Evolutionary conservation across 2,888 invertebrate species (phyloP).

Genomic region (Troilus luridus): DNA sequence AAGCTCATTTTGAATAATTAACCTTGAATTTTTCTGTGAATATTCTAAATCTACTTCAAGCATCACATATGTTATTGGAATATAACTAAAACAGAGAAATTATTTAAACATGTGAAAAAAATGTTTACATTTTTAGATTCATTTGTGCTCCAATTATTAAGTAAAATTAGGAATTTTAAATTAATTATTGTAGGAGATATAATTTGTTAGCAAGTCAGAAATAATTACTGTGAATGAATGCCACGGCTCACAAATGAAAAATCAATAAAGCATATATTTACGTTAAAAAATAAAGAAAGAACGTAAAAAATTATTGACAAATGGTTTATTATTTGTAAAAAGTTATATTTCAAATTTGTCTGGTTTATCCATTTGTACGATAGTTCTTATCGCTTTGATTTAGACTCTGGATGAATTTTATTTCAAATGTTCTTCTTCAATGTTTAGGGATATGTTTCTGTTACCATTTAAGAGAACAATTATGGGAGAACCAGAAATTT

Average conservation of each 20-base stretch:
- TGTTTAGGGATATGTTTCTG: no score
- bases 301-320: no score
- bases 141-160: background rate
- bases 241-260: background rate
- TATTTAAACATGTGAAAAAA: background rate
- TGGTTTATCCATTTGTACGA: no score
- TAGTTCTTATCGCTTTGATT: no score
- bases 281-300: no score
- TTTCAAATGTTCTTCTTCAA: no score
- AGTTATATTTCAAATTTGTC: no score
- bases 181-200: background rate
- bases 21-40: background rate
- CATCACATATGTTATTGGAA: background rate
- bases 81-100: background rate
- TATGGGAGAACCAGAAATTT: no score
- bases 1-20: background rate
- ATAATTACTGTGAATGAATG: background rate
- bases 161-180: background rate
- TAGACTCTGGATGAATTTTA: no score
- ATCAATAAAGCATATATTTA: background rate
- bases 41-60: background rate
- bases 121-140: background rate
- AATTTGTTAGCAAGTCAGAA: background rate
- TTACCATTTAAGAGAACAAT: no score
- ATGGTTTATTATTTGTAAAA: no score